Base-by-base conservation (phyloP, 2,113 vertebrate species). In the Toxostoma redivivum region DNA sequence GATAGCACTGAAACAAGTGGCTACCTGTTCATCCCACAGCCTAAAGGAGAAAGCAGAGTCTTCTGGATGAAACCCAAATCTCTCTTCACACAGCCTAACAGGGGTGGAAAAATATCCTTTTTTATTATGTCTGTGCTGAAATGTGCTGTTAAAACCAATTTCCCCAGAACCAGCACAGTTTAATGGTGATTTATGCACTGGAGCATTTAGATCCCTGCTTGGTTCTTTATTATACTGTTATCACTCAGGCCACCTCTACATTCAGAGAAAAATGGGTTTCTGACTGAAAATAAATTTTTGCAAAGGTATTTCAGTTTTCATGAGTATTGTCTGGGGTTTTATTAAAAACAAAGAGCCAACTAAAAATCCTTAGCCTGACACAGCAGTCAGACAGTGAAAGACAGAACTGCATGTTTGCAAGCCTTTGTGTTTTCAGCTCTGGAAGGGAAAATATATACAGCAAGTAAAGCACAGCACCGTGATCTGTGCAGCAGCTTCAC, bases 111-210 rank as follows among this genome's bases (percentile, higher is more conserved):
- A 82, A n/a, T 81, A 71, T 67, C 31, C 28, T 78, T 88, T 82
- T 92, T 82, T 88, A 90, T 76, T 66, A 56, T 0, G 3, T 56
- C 90, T 70, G 21, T 84, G 61, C 31, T 92, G 73, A 94, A 96
- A 91, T 81, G 53, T 81, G 64, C 67, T 77, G 79, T 87, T 96
- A 96, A 93, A 92, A 90, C 51, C n/a, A 67, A 81, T 92, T 95
- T 93, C 40, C 71, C 44, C 51, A 74, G 72, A 92, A 83, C 57
- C 47, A 71, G 60, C 37, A 54, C 37, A 72, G 20, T 92, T 94
- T 84, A 90, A 76, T 74, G 64, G 82, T 94, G 87, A 86, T 82
- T 95, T 88, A 80, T 51, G n/a, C 44, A 53, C 51, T 60, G 47
- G 67, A 86, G 27, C 74, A 40, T 88, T 96, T 73, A 80, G 54